Evolutionary conservation across 2,797 vertebrate genomes (phyloP).

Genomic region (Siniperca obscura): DNA sequence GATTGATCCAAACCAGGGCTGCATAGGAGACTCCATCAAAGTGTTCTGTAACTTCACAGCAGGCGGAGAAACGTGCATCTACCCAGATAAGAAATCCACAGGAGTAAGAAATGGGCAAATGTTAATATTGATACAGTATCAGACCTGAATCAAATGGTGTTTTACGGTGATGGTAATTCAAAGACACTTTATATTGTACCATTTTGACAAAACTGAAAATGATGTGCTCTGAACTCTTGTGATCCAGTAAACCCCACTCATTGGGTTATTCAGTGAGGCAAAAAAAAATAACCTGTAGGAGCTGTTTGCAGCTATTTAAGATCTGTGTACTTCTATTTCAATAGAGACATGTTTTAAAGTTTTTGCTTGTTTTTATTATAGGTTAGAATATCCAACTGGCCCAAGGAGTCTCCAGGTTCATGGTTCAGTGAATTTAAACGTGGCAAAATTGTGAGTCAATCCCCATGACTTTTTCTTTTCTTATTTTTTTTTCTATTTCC

Average conservation of each 20-base stretch:
- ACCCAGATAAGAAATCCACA: conserved; percentile 95
- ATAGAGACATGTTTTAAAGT: background rate
- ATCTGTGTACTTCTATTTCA: background rate
- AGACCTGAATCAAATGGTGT: background rate
- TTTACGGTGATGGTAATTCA: background rate
- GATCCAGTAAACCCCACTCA: too few relatives aligned
- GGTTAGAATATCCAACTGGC: conserved; percentile 98
- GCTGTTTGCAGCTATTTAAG: background rate
- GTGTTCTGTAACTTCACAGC: conserved; percentile 98
- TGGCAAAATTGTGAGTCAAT: conserved; percentile 93
- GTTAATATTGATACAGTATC: background rate
- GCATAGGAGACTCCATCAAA: conserved; percentile 95
- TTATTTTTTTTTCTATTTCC: conserved; percentile 30
- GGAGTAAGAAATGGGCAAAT: conserved; percentile 88
- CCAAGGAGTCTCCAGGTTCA: conserved; percentile 95
- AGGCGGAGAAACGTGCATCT: conserved; percentile 96
- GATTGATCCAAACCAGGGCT: conserved; percentile 99
- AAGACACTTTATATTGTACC: background rate
- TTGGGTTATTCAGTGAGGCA: background rate
- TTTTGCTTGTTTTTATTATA: conserved; percentile 59
- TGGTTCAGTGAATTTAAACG: conserved; percentile 99
- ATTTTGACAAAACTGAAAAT: background rate
- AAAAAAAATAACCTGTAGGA: background rate
- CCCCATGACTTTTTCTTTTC: background rate
- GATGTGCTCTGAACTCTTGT: too few relatives aligned